These are phyloP conservation scores for Erebia aethiops DNA, from an alignment of 2,888 invertebrate genomes.

Conservation along the genomic window DNA sequence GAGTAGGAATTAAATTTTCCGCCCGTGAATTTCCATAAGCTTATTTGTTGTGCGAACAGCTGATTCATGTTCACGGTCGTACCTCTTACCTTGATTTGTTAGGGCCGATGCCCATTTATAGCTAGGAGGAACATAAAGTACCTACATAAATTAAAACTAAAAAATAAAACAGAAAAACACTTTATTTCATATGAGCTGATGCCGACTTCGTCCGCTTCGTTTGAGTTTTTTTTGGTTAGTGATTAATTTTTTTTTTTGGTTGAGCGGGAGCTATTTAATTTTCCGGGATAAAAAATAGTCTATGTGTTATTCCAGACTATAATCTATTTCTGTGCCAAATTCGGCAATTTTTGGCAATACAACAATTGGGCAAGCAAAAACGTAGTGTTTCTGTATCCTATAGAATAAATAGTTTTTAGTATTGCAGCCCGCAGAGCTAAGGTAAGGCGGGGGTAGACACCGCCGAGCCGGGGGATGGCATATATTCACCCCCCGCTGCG, in stretches of 20 bases:
- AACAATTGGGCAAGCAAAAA: no score
- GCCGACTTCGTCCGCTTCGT: no score
- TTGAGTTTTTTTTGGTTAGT: no score
- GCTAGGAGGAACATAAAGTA: not conserved
- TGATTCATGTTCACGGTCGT: slow-evolving; percentile 32
- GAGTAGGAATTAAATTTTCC: slow-evolving; percentile 29
- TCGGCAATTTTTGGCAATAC: no score
- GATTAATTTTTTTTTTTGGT: no score
- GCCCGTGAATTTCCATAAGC: slow-evolving; percentile 36
- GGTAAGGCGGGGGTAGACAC: slow-evolving; percentile 24
- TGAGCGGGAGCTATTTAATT: no score
- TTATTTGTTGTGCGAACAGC: slow-evolving; percentile 31
- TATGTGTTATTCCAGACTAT: no score
- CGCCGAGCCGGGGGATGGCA: slow-evolving; percentile 36
- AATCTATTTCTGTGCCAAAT: no score
- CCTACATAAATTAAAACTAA: not conserved
- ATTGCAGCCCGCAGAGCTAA: not conserved
- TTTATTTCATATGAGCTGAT: not conserved
- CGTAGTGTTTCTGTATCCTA: not conserved
- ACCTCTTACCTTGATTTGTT: slow-evolving; percentile 17
- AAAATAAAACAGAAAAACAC: no score
- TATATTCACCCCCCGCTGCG: slow-evolving; percentile 42
- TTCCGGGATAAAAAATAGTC: no score
- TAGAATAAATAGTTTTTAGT: not conserved
- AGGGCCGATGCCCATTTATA: slow-evolving; percentile 5